Percentiles rank a stretch among this genome's conserved stretches.
Conservation (phyloP, 2,113 vertebrate genomes). For the Ceuthmochares aereus region DNA sequence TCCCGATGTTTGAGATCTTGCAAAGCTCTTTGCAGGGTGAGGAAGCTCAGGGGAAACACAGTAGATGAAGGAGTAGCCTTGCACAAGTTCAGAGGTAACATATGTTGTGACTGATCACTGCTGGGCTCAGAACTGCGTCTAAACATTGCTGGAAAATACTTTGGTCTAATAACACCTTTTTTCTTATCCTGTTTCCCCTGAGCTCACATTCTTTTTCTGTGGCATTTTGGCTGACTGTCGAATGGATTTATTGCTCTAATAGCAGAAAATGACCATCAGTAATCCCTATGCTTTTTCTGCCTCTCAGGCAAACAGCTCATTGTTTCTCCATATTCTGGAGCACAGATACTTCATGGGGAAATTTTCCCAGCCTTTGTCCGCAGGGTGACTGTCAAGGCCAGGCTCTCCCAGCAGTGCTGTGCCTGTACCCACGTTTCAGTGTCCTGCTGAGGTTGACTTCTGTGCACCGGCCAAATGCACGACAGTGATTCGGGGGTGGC, state of each 20-base stretch:
- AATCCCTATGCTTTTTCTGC: conserved; percentile 3
- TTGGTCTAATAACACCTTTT: background rate
- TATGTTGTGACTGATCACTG: background rate
- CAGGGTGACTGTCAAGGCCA: background rate
- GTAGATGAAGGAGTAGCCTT: background rate
- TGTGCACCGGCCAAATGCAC: rapidly evolving
- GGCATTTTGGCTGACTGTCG: background rate
- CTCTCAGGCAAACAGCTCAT: background rate
- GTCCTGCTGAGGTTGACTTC: background rate
- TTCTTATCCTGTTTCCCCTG: background rate
- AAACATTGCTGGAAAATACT: conserved; percentile 37
- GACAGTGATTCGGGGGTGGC: background rate
- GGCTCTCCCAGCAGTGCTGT: background rate
- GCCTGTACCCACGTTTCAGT: background rate
- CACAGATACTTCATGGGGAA: background rate
- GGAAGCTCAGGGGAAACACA: background rate
- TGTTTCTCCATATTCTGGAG: background rate
- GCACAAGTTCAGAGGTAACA: background rate
- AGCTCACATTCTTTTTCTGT: conserved; percentile 3
- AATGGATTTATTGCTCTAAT: conserved; percentile 54
- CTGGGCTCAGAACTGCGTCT: background rate
- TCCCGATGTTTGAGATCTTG: background rate
- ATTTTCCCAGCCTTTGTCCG: conserved; percentile 5
- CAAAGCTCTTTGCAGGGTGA: background rate
- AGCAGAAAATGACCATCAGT: conserved; percentile 22